Base-by-base conservation (phyloP, 2,888 invertebrate genomes). In the Hololepta plana region DNA sequence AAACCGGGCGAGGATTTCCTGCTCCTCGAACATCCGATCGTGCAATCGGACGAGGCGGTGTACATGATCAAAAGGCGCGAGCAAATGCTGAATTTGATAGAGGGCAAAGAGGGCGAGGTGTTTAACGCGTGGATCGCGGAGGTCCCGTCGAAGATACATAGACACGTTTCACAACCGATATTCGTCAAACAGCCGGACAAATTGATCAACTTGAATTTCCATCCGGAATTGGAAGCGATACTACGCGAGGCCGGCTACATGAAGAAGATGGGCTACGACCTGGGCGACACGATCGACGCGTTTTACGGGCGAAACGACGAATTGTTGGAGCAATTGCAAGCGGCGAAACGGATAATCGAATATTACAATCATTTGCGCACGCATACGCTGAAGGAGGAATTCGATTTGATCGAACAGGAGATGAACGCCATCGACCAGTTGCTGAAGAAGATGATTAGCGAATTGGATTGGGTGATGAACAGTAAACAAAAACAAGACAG, bases 161-260 rank as follows among this genome's bases (percentile, higher is more conserved):
- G 46, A 2, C 67, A 73, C 40, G 59, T 79, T 35, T 55, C 55
- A 1, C 67, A 72, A 39, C 64, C 63, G 24, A 58, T 75, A 5
- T 56, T 81, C 15, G 52, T 59, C n/a, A 52, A 67, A 23, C 54
- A 57, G 23, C 58, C 62, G 0, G 27, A 32, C 2, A 46, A 49
- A 1, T 53, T 63, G 20, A 53, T 80, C 3, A 51, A 57, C 20
- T 57, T 73, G 19, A 81, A 81, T 49, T 79, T 81, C 38, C 68
- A 72, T 38, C 53, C 60, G 1, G 65, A 73, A 53, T 56, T 91
- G 20, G 66, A 64, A 21, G 67, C 70, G 35, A 59, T 80, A 9
- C 51, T 91, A n/a, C 66, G 75, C 27, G 88, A 91, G 58, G 75
- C 81, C 15, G 73, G 75, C 30, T 85, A 84, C 41, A 59, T 87